Percentiles rank a stretch among this genome's conserved stretches.
Evolutionary conservation across 2,113 vertebrate genomes (phyloP).

Genomic region (Elephas maximus): DNA sequence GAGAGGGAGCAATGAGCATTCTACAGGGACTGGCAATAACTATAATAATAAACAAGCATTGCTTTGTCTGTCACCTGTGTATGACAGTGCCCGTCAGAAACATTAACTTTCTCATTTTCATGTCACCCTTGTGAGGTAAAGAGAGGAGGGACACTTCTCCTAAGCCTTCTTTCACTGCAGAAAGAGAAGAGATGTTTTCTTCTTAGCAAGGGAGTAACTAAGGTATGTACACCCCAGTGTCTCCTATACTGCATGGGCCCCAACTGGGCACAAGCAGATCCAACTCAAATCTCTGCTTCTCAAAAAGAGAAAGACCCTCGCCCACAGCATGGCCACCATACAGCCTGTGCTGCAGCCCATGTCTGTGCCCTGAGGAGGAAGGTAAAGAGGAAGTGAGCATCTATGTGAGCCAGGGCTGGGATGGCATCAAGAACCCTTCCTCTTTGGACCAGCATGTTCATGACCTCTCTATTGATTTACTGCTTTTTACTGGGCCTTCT

Average conservation of each 20-base stretch:
- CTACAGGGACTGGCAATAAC: rapidly evolving
- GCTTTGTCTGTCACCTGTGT: slow-evolving; percentile 41
- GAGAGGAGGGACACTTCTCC: not conserved
- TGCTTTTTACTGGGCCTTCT: not conserved
- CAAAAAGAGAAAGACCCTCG: not conserved
- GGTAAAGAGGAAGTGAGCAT: not conserved
- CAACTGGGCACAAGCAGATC: not conserved
- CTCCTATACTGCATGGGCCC: not conserved
- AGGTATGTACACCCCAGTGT: not conserved
- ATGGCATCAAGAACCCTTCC: not conserved
- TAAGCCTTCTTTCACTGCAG: not conserved
- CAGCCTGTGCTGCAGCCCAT: rapidly evolving
- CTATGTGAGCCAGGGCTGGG: not conserved
- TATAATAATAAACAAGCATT: not conserved
- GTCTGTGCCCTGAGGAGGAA: not conserved
- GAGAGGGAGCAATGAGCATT: not conserved
- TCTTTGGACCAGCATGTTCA: not conserved
- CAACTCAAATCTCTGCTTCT: not conserved
- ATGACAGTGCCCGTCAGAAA: not conserved
- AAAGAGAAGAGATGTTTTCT: slow-evolving; percentile 28
- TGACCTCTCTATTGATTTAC: not conserved
- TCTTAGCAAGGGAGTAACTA: not conserved
- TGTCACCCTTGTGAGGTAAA: not conserved
- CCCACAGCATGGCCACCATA: rapidly evolving
- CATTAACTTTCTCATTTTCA: slow-evolving; percentile 51